Percentiles rank a stretch among this genome's conserved stretches.
Conservation (phyloP, 1,140 invertebrate genomes). For the Tetramorium parvispinum region DNA sequence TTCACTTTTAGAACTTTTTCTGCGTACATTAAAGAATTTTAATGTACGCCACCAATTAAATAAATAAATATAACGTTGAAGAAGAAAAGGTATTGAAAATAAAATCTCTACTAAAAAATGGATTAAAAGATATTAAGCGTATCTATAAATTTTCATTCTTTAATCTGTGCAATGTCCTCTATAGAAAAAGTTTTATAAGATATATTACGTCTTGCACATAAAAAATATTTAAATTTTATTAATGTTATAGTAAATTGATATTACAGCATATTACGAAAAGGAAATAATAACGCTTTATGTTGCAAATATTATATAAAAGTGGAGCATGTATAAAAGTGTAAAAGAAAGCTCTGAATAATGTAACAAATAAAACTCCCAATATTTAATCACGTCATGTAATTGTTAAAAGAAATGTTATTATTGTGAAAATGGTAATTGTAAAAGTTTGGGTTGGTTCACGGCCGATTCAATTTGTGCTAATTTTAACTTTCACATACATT, state of each 20-base stretch:
- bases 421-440: not conserved
- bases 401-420: not conserved
- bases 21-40: not conserved
- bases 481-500: constrained; percentile 35
- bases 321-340: not conserved
- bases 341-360: not conserved
- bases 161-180: not conserved
- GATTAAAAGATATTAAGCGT: not conserved
- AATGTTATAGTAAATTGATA: not conserved
- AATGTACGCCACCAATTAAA: not conserved
- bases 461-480: not conserved
- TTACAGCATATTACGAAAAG: too few relatives aligned
- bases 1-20: too few relatives aligned
- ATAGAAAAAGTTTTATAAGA: not conserved
- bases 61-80: not conserved
- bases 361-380: not conserved
- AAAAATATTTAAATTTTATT: not conserved
- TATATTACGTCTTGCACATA: not conserved
- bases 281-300: not conserved
- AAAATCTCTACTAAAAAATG: not conserved
- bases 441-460: not conserved
- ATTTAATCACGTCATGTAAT: not conserved
- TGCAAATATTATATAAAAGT: not conserved
- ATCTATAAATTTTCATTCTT: not conserved
- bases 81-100: not conserved